Evolutionary conservation across 2,888 invertebrate genomes (phyloP).

Genomic region (Conus canariensis): DNA sequence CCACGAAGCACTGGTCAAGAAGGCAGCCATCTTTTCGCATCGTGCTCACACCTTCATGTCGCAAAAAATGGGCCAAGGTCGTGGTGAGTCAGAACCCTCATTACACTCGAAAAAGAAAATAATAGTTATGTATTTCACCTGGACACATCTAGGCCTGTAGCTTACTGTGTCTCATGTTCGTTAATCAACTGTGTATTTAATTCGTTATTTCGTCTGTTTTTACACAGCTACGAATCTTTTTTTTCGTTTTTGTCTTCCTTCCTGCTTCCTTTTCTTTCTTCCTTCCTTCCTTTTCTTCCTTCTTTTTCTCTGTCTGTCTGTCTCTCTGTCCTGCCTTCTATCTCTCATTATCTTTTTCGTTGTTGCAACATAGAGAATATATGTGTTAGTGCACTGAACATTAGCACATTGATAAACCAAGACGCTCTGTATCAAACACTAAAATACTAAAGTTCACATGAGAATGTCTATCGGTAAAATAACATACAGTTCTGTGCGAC

Average conservation of each 20-base stretch:
- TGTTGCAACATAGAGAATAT: too few relatives aligned
- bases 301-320: neutral
- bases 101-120: neutral
- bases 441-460: too few relatives aligned
- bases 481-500: too few relatives aligned
- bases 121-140: neutral
- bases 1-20: conserved; percentile 38
- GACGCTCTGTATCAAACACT: too few relatives aligned
- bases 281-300: neutral
- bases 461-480: too few relatives aligned
- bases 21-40: conserved; percentile 34
- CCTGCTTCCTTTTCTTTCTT: neutral
- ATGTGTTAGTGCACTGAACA: too few relatives aligned
- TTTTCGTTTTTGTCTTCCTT: conserved; percentile 28
- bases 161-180: too few relatives aligned
- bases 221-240: neutral
- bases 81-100: conserved; percentile 6
- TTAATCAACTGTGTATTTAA: too few relatives aligned
- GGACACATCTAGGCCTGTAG: too few relatives aligned
- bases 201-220: neutral
- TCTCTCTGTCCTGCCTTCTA: neutral
- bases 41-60: conserved; percentile 39
- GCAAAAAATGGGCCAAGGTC: conserved; percentile 29
- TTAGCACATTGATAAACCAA: too few relatives aligned
- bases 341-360: too few relatives aligned